Evolutionary conservation across 2,113 vertebrate genomes (phyloP), one percentile per base, ranked within the genome.

Genomic region (Lagenorhynchus albirostris): DNA sequence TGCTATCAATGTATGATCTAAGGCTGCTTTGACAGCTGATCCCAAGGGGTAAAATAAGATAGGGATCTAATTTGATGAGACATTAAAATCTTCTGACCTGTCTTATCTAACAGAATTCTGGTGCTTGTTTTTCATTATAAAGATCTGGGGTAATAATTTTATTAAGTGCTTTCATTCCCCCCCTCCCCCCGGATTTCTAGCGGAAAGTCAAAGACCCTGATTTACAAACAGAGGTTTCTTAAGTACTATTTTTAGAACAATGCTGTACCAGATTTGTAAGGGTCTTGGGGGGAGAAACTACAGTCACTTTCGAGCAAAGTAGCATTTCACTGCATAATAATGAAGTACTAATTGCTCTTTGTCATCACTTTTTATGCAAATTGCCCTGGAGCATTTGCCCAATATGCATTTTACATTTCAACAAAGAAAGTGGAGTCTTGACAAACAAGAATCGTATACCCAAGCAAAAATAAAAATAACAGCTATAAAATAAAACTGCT

Each of bases 341-440:
- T 98, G 98, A 98, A 98, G 97, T 98, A 98, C 98, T 99, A 99
- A 99, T 98, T 99, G 98, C 97, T 99, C 98, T 98, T 99, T 98
- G 98, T 99, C 98, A 99, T 99, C 98, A 98, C 98, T 99, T 99
- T 99, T 98, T 99, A 99, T 98, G 98, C 98, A 98, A 99, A 99
- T 98, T 98, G 97, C 98, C 97, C 98, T 60, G 67, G 93, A 98
- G 97, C 97, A 97, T 98, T 99, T 98, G 98, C 97, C 98, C 98
- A 98, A 98, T 98, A 97, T 98, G 97, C 98, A 98, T 99, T 99
- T 98, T 98, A 98, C 98, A 97, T 98, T 99, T 98, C 98, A 98
- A 98, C 98, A 99, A 99, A 99, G 98, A 98, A 98, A 98, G 98
- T 95, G 88, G 92, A 98, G 96, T 98, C 98, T 98, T 92, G 96